phyloP scores from a whole-genome alignment of 2,113 vertebrate genomes.

The Bubo blakistoni region DNA sequence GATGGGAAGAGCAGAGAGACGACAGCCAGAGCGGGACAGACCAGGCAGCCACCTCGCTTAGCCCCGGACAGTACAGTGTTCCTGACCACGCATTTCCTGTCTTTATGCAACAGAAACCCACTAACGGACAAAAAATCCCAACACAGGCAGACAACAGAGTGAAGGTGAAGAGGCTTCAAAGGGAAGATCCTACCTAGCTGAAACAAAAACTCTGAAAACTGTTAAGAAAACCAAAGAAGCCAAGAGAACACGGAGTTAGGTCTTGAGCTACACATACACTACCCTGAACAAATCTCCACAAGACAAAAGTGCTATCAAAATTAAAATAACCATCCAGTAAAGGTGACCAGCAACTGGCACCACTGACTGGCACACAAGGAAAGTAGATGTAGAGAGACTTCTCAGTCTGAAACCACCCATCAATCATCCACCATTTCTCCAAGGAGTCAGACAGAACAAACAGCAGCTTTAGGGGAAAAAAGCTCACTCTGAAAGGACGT shows the following conservation, averaged over 20 bases:
- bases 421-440: not conserved
- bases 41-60: not conserved
- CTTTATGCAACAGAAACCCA: not conserved
- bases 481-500: rapidly evolving
- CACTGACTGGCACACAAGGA: not conserved
- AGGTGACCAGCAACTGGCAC: not conserved
- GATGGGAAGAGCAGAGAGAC: not conserved
- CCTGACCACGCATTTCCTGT: not conserved
- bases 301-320: not conserved
- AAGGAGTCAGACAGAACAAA: not conserved
- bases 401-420: not conserved
- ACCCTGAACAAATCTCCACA: not conserved
- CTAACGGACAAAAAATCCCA: not conserved
- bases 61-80: rapidly evolving
- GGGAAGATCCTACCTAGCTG: not conserved
- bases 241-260: not conserved
- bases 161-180: not conserved
- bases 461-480: not conserved
- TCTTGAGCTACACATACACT: not conserved
- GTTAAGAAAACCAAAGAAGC: not conserved
- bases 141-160: not conserved
- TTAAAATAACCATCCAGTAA: not conserved
- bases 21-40: rapidly evolving
- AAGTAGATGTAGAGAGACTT: not conserved
- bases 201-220: not conserved